These are phyloP conservation scores for Poecilia picta DNA, from an alignment of 2,797 vertebrate species.

Conservation along the genomic window DNA sequence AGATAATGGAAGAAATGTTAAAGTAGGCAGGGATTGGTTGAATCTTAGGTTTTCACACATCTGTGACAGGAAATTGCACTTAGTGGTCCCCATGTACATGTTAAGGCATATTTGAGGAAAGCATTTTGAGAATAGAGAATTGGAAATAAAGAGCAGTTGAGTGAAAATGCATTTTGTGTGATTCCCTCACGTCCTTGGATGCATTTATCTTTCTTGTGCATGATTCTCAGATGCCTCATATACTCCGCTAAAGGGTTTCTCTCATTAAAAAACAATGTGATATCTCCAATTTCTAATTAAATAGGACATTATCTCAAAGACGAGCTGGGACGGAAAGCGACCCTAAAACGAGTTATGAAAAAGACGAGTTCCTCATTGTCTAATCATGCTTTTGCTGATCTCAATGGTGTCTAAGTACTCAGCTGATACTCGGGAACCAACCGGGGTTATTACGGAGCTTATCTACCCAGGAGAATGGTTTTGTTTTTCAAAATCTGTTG, in stretches of 20 bases:
- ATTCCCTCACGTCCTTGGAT: slow-evolving; percentile 67
- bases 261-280: slow-evolving; percentile 85
- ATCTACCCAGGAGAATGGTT: slow-evolving; percentile 76
- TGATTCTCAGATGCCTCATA: slow-evolving; percentile 75
- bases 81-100: slow-evolving; percentile 57
- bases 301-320: slow-evolving; percentile 91
- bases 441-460: slow-evolving; percentile 81
- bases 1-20: slow-evolving; percentile 42
- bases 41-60: slow-evolving; percentile 41
- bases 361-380: slow-evolving; percentile 81
- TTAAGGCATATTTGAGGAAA: slow-evolving; percentile 63
- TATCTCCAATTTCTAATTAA: slow-evolving; percentile 91
- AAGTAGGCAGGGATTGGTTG: slow-evolving; percentile 42
- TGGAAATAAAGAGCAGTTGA: slow-evolving; percentile 69
- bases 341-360: slow-evolving; percentile 88
- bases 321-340: slow-evolving; percentile 80
- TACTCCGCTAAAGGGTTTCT: slow-evolving; percentile 75
- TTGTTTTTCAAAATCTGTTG: slow-evolving; percentile 64
- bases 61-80: slow-evolving; percentile 26
- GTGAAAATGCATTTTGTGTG: slow-evolving; percentile 63
- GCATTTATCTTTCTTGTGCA: slow-evolving; percentile 74
- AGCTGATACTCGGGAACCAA: slow-evolving; percentile 82
- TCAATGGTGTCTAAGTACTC: slow-evolving; percentile 83
- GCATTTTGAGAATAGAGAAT: slow-evolving; percentile 60
- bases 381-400: slow-evolving; percentile 83